Evolutionary conservation across 2,113 vertebrate genomes (phyloP).

Genomic region (Trachemys scripta): DNA sequence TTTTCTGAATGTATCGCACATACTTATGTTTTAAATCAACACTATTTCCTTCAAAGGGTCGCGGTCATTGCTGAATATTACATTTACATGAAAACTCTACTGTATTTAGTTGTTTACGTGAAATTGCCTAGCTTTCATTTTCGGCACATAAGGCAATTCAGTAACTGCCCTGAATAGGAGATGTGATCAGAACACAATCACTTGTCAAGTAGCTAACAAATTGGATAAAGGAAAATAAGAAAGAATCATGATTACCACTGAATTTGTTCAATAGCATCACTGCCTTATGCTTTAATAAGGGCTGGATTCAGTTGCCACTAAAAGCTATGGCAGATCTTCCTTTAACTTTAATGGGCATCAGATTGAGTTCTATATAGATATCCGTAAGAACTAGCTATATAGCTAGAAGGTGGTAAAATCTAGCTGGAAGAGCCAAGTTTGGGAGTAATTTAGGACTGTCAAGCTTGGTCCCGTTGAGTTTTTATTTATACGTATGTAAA

Average conservation of each 20-base stretch:
- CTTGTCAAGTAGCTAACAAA: not conserved
- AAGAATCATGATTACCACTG: not conserved
- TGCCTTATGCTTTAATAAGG: not conserved
- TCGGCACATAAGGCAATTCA: not conserved
- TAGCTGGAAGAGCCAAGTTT: not conserved
- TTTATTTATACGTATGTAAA: not conserved
- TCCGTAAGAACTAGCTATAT: not conserved
- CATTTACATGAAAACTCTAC: not conserved
- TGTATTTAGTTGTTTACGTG: not conserved
- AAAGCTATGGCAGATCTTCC: not conserved
- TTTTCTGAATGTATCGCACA: not conserved
- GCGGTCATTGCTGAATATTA: not conserved
- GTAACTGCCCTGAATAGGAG: not conserved
- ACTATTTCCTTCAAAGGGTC: not conserved
- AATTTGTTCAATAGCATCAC: not conserved
- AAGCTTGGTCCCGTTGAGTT: not conserved
- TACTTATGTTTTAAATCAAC: not conserved
- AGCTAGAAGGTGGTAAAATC: not conserved
- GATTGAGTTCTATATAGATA: not conserved
- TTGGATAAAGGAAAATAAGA: not conserved
- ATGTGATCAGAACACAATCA: not conserved
- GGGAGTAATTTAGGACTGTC: not conserved
- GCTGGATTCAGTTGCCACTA: not conserved
- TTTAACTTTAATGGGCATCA: not conserved
- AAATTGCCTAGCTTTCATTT: not conserved